Evolutionary conservation across 1,140 invertebrate genomes (phyloP).

Genomic region (Aphaenogaster floridana): DNA sequence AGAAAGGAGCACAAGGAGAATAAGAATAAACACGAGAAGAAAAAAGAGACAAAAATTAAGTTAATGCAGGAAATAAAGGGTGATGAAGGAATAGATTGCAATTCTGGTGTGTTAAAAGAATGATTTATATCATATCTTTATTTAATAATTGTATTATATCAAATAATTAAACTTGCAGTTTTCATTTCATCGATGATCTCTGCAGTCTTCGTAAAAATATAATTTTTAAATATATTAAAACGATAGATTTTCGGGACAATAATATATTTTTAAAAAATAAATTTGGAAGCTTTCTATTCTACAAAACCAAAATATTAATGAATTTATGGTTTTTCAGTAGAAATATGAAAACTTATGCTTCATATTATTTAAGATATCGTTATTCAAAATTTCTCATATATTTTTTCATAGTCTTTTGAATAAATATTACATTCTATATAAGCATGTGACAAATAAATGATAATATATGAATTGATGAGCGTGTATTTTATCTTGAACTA

Average conservation of each 20-base stretch:
- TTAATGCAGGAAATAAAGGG: constrained; percentile 84
- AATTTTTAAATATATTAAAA: too few relatives aligned
- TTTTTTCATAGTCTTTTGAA: too few relatives aligned
- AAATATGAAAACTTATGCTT: not conserved
- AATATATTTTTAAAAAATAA: not conserved
- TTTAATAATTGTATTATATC: constrained; percentile 31
- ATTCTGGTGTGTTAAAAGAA: constrained; percentile 84
- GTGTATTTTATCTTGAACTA: not conserved
- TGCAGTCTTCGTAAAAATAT: not conserved
- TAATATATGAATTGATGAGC: not conserved
- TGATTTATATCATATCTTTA: constrained; percentile 8
- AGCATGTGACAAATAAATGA: constrained; percentile 1
- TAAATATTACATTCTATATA: not conserved
- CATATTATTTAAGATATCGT: not conserved
- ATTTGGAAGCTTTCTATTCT: not conserved
- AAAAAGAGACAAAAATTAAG: constrained; percentile 65
- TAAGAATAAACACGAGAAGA: constrained; percentile 61
- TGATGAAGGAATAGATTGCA: constrained; percentile 89
- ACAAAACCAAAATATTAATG: not conserved
- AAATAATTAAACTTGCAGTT: not conserved
- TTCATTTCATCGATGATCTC: not conserved
- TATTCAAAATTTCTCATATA: too few relatives aligned
- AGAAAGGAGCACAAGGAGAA: constrained; percentile 71
- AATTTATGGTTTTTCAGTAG: not conserved
- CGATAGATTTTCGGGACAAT: too few relatives aligned